Evolutionary conservation across 2,113 vertebrate species (phyloP), one percentile per base, ranked within the genome.

Genomic region (Phaetusa simplex): DNA sequence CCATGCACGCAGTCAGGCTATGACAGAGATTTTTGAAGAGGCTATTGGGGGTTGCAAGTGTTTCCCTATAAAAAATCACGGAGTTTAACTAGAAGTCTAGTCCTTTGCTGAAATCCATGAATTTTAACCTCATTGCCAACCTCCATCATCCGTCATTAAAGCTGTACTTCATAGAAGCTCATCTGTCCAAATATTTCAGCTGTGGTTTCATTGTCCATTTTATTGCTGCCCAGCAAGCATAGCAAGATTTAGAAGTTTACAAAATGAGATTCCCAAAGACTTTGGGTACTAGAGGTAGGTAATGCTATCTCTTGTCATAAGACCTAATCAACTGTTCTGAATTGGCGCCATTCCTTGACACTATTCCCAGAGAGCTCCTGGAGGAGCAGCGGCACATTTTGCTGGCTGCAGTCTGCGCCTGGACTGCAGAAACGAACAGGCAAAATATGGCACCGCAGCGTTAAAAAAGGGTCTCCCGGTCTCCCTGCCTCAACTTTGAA

Each of bases 191-290:
- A 91, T 69, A 76, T 64, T 95, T 94, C 69, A 88, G 36, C 34
- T 89, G 34, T 71, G n/a, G 69, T 76, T 82, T 91, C 32, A 21
- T 86, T 59, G 81, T 91, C 71, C 59, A 17, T 73, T 96, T 96
- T 93, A 93, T 86, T 29, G 3, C 36, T 90, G 53, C 53, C 74
- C 65, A 82, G 83, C 45, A 95, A 91, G 38, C 23, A 78, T 11
- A 91, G 72, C 86, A 94, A n/a, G 43, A 23, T 96, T 91, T 72
- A 87, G 91, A 92, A 97, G 73, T 82, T 91, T 71, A n/a, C 66
- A 88, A 95, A 71, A 47, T 53, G 43, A 78, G 7, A 42, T 64
- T 73, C 49, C 18, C n/a, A 32, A 61, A 74, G 61, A 42, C 23
- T 64, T 50, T 30, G 19, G 55, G 12, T 29, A 26, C 18, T 82